Conservation (phyloP, 2,113 vertebrate species). For the Microtus oregoni region DNA sequence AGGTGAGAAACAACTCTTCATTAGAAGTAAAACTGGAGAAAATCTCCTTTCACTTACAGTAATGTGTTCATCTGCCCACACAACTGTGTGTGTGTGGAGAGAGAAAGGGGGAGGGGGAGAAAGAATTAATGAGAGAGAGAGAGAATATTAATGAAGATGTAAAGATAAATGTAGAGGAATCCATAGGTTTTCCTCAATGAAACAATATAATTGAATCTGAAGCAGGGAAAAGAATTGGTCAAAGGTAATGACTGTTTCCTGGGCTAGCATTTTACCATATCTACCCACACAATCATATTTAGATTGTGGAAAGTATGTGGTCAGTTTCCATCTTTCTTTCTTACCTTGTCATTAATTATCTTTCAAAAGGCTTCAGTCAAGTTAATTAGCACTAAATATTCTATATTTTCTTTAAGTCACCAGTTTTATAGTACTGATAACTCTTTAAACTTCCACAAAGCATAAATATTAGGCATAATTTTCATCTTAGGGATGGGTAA, state of each 20-base stretch:
- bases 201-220: background rate
- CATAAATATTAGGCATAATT: background rate
- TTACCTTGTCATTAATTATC: background rate
- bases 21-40: too few species aligned
- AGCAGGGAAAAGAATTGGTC: background rate
- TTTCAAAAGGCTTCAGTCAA: background rate
- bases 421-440: background rate
- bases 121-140: background rate
- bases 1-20: too few species aligned
- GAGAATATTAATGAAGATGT: background rate
- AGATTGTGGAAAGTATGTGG: background rate
- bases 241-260: background rate
- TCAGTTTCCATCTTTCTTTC: rapidly evolving
- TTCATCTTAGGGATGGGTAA: background rate
- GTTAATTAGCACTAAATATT: background rate
- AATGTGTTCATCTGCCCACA: too few species aligned
- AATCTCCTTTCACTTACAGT: too few species aligned
- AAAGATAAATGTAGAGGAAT: background rate
- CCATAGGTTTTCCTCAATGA: background rate
- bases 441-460: background rate
- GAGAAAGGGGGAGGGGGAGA: too few species aligned
- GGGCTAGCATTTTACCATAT: background rate
- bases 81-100: too few species aligned
- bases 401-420: background rate
- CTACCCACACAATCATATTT: too few species aligned